A percentile compares a stretch with the other conserved stretches of the same genome.
These are phyloP conservation scores for Trichonephila clavipes DNA, from an alignment of 1,140 invertebrate species.

Conservation along the genomic window DNA sequence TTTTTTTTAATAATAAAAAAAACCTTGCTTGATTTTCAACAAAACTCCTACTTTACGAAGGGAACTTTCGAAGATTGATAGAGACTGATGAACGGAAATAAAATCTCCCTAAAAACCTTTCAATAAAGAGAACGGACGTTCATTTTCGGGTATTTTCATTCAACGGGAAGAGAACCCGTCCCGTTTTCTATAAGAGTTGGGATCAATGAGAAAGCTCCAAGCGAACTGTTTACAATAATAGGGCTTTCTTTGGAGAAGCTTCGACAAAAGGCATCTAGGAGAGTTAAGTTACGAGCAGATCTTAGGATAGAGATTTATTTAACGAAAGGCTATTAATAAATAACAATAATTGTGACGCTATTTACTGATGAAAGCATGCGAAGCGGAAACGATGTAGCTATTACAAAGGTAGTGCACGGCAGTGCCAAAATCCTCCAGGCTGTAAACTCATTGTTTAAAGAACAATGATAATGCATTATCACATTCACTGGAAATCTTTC, in stretches of 20 bases:
- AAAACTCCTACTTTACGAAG: not conserved
- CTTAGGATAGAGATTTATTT: conserved; percentile 72
- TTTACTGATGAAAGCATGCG: conserved; percentile 55
- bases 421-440: conserved; percentile 46
- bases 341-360: conserved; percentile 64
- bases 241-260: conserved; percentile 34
- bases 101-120: conserved; percentile 46
- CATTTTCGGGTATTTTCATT: conserved; percentile 45
- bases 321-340: conserved; percentile 62
- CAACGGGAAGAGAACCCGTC: not conserved
- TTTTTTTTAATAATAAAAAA: not conserved
- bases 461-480: conserved; percentile 71
- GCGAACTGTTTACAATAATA: conserved; percentile 63
- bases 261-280: conserved; percentile 35
- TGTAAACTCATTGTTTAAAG: conserved; percentile 68
- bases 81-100: conserved; percentile 52
- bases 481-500: conserved; percentile 43
- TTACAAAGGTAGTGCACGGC: conserved; percentile 56
- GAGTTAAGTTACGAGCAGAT: conserved; percentile 62
- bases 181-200: not conserved
- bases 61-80: conserved; percentile 53
- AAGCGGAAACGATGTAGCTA: conserved; percentile 66
- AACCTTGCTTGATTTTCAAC: not conserved
- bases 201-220: conserved; percentile 23
- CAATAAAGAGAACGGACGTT: conserved; percentile 22